Evolutionary conservation across 2,888 invertebrate species (phyloP), one percentile per base, ranked within the genome.

Genomic region (Ichneumon xanthorius): DNA sequence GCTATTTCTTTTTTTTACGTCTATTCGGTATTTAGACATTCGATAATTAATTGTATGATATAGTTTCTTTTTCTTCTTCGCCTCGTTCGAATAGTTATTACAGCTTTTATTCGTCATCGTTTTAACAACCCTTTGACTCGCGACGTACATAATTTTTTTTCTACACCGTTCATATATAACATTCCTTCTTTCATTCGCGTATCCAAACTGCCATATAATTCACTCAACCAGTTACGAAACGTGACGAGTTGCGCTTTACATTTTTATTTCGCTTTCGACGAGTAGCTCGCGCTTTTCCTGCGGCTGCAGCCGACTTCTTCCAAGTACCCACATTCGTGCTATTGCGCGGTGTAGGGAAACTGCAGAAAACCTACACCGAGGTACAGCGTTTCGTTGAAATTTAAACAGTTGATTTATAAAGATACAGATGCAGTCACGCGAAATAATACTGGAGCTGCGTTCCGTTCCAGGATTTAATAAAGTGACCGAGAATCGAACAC

Each of bases 31-130:
- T 80, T 86, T 87, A 82, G 85, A 89, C 79, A 86, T 84, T 89
- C 80, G 82, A 84, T 88, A 84, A 88, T 80, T 87, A 87, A 76
- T 85, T 82, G 86, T 82, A 79, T 72, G 83, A 79, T 84, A 84
- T 73, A 86, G 82, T 84, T 87, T 78, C 55, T 19, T 67, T 19
- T 67, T 61, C 55, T 48, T 70, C 30, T 58, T 65, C 30, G 61
- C 55, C 61, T 16, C 71, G 55, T 40, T 85, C 6, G 5, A n/a
- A 55, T 30, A 16, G 26, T 48, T n/a, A 50, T 40, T 30, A 50
- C 48, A 2, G 33, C 26, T 65, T 26, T 65, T 71, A n/a, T 19
- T 70, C 48, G 58, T 76, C 61, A 70, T 83, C 53, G 55, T 63
- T 58, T 58, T n/a, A 16, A 11, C n/a, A 33, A 30, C 7, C 30